Percentiles rank a stretch among this genome's conserved stretches.
Conservation (phyloP, 2,797 vertebrate species). For the Chaenodraco wilsoni region DNA sequence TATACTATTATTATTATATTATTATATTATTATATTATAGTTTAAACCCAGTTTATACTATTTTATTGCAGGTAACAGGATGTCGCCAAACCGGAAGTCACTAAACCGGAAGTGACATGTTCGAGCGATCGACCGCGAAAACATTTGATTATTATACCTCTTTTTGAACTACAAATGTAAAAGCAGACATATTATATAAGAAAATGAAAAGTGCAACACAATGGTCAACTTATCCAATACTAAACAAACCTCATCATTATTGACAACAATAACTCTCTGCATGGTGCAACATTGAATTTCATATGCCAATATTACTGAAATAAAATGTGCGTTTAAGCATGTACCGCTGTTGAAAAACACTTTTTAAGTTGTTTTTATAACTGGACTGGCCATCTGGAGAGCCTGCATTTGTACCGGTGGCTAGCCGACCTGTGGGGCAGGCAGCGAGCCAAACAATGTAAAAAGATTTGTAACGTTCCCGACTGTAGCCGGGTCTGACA, state of each 20-base stretch:
- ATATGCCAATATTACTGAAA: conserved; percentile 17
- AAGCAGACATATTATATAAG: no score
- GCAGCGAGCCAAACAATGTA: conserved; percentile 61
- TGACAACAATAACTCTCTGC: conserved; percentile 4
- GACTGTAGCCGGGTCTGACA: conserved; percentile 44
- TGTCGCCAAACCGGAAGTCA: no score
- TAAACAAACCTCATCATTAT: conserved; percentile 3
- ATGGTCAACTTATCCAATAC: neutral
- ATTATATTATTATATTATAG: no score
- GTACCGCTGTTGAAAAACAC: conserved; percentile 45
- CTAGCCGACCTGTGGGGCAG: conserved; percentile 58
- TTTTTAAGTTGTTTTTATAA: conserved; percentile 48
- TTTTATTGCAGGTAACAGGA: no score
- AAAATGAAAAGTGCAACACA: no score
- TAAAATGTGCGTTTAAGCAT: conserved; percentile 35
- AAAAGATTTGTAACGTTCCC: conserved; percentile 53
- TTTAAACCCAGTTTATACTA: no score
- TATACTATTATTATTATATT: no score
- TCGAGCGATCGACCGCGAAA: no score
- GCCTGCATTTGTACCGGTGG: conserved; percentile 57
- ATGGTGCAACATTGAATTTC: conserved; percentile 8
- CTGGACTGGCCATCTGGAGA: conserved; percentile 61
- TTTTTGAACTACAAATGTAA: no score
- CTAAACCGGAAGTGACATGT: no score
- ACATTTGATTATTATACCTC: no score